Percentiles rank a stretch among this genome's conserved stretches.
Evolutionary conservation across 2,797 vertebrate species (phyloP).

Genomic region (Pangasius mekongensis): DNA sequence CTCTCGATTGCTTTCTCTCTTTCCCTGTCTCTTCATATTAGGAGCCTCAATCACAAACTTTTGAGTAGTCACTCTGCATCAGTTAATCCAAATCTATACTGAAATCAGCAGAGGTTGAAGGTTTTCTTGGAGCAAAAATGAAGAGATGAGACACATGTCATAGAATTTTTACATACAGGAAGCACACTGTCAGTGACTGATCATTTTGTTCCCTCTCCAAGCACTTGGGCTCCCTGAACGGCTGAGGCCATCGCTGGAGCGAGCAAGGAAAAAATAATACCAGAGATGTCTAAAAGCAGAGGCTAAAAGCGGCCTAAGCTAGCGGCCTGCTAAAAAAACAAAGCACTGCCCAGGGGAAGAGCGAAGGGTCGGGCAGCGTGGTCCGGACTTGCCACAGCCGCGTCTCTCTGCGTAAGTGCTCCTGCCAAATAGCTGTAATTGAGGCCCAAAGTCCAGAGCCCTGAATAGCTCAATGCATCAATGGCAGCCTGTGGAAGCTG

Average conservation of each 20-base stretch:
- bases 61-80: neutral
- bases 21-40: neutral
- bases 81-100: neutral
- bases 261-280: constrained; percentile 76
- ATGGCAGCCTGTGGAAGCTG: constrained; percentile 59
- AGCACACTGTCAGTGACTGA: constrained; percentile 65
- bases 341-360: constrained; percentile 74
- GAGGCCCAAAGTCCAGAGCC: constrained; percentile 62
- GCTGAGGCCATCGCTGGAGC: constrained; percentile 60
- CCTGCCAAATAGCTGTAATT: constrained; percentile 63
- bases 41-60: neutral
- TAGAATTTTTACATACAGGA: constrained; percentile 37
- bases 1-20: constrained; percentile 1
- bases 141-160: constrained; percentile 37
- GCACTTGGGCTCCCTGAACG: constrained; percentile 60
- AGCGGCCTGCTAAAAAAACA: constrained; percentile 82
- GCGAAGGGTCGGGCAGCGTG: constrained; percentile 59
- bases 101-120: constrained; percentile 12
- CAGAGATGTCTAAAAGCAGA: constrained; percentile 77
- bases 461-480: constrained; percentile 63
- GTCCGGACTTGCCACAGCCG: constrained; percentile 66
- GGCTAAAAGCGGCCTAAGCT: constrained; percentile 80
- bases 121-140: constrained; percentile 42
- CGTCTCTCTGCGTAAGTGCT: constrained; percentile 58
- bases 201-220: constrained; percentile 66